These are phyloP conservation scores for Threskiornis aethiopicus DNA, from an alignment of 2,797 vertebrate genomes.

Conservation along the genomic window DNA sequence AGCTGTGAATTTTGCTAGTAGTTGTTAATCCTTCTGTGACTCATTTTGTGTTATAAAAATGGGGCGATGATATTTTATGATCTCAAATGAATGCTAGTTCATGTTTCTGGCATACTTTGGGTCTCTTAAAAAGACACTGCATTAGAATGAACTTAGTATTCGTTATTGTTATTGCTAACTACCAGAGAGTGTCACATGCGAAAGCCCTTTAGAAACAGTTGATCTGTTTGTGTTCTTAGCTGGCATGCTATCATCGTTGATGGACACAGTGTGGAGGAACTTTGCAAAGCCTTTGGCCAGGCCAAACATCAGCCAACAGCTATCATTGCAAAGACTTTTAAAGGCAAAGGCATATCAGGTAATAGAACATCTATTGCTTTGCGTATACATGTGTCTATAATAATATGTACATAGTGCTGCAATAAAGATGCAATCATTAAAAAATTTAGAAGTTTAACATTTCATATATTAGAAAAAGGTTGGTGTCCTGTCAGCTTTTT, in stretches of 20 bases:
- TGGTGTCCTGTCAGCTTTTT: background rate
- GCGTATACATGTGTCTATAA: fast-evolving
- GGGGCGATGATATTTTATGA: background rate
- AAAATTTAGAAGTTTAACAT: background rate
- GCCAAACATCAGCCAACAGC: constrained; percentile 90
- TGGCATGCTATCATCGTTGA: constrained; percentile 93
- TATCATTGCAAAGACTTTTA: constrained; percentile 93
- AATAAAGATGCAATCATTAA: background rate
- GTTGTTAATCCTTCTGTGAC: background rate
- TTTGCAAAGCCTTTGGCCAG: constrained; percentile 94
- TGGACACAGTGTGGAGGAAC: constrained; percentile 94
- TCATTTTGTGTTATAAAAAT: background rate
- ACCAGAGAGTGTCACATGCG: background rate
- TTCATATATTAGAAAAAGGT: background rate
- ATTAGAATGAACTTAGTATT: background rate
- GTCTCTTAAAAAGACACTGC: background rate
- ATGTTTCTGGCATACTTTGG: background rate
- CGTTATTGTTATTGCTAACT: background rate
- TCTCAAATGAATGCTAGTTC: background rate
- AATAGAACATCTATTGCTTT: background rate
- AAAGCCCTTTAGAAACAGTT: constrained; percentile 43
- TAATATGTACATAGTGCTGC: background rate
- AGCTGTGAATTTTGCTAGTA: background rate
- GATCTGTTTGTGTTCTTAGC: constrained; percentile 73
- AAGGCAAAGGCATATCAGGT: constrained; percentile 95